These are phyloP conservation scores for Zosterops lateralis DNA, from an alignment of 2,113 vertebrate species.

Conservation along the genomic window DNA sequence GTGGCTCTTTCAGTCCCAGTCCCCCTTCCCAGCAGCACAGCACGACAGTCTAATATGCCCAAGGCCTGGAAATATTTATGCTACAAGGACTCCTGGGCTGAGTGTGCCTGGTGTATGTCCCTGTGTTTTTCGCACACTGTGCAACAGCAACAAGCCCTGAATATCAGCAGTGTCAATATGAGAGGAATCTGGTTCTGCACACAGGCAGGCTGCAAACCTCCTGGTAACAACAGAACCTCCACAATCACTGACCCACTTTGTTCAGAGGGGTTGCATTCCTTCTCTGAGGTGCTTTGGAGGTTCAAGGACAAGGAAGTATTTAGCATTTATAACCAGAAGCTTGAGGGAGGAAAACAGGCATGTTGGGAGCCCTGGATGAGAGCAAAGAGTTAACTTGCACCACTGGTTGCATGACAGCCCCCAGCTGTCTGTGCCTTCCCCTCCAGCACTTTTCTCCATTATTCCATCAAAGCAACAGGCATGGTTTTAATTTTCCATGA, in stretches of 20 bases:
- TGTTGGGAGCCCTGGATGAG: not conserved
- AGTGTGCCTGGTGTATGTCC: not conserved
- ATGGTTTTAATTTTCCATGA: conserved; percentile 63
- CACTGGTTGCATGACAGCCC: conserved; percentile 19
- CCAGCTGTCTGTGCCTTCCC: conserved; percentile 51
- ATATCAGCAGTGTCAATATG: not conserved
- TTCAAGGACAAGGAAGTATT: not conserved
- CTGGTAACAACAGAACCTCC: not conserved
- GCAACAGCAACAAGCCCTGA: not conserved
- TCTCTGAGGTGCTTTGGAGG: not conserved
- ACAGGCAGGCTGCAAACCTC: not conserved
- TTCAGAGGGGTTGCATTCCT: not conserved
- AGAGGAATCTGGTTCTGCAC: not conserved
- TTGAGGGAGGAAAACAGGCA: not conserved
- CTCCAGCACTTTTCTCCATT: conserved; percentile 37
- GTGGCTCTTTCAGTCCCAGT: not conserved
- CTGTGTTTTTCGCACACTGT: not conserved
- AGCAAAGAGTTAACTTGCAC: conserved; percentile 51
- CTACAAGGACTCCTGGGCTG: not conserved
- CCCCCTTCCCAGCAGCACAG: not conserved
- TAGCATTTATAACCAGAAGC: not conserved
- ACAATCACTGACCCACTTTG: not conserved
- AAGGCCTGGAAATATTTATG: not conserved
- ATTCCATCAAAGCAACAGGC: conserved; percentile 61
- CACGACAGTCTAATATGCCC: not conserved